Base-by-base conservation (phyloP, 2,113 vertebrate species). In the Entomyzon cyanotis region DNA sequence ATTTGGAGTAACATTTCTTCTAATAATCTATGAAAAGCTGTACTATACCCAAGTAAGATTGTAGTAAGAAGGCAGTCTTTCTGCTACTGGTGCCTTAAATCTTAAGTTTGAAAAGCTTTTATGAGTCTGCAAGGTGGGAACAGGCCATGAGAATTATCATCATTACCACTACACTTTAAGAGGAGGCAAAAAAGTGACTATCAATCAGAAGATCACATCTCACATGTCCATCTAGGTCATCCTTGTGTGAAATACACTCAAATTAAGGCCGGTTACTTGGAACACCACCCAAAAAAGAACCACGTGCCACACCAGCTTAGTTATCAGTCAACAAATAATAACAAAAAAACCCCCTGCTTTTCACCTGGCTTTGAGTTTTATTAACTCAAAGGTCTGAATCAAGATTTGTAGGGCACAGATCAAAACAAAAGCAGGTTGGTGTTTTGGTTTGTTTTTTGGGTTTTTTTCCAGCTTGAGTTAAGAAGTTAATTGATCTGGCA, bases 91-190 rank as follows among this genome's bases (percentile, higher is more conserved):
- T 78, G 68, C 47, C 67, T 77, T 91, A 89, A 89, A 75, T 86
- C 44, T 94, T 81, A 79, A 91, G 28, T 78, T 94, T 91, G 69
- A 84, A 96, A 93, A 96, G 84, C 67, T 93, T 95, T 96, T 95
- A 84, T 10, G 53, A 59, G 63, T 12, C 44, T 47, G 33, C 23
- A 65, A 3, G 2, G 28, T 20, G 41, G 81, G 47, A 84, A 74
- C 1, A 87, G 33, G 87, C 55, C 78, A 77, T 64, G 55, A 86
- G 52, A 96, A 89, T 55, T 82, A 82, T 71, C 49, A 81, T 58
- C 53, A 31, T n/a, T 55, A 62, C 53, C 49, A 76, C 35, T 35
- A 39, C 0, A 5, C 42, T 65, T 59, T 3, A 5, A 27, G 44
- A 22, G 5, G 7, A 5, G 16, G 30, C 12, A 10, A 17, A 41